Evolutionary conservation across 2,113 vertebrate genomes (phyloP).

Genomic region (Psittacus erithacus): DNA sequence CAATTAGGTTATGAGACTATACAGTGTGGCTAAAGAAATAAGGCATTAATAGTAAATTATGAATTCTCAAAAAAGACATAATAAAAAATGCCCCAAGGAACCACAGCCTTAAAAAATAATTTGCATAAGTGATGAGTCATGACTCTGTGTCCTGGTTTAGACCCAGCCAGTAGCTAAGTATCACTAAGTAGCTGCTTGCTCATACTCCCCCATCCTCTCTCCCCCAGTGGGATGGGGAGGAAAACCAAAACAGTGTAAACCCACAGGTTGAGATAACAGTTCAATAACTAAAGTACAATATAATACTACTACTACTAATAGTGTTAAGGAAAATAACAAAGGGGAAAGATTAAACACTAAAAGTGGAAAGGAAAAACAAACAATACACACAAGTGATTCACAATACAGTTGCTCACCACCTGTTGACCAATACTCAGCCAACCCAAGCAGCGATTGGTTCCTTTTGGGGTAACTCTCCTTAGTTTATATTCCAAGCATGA

Average conservation of each 20-base stretch:
- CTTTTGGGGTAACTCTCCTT: not conserved
- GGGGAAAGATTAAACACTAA: not conserved
- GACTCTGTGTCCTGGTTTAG: not conserved
- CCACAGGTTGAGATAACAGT: not conserved
- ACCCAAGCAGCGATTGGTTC: not conserved
- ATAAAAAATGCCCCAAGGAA: not conserved
- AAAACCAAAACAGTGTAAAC: not conserved
- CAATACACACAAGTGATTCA: not conserved
- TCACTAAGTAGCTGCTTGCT: not conserved
- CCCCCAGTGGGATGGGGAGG: not conserved
- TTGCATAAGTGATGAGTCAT: not conserved
- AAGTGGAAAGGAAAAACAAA: not conserved
- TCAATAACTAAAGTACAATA: not conserved
- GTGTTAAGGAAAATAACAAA: not conserved
- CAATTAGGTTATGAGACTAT: not conserved
- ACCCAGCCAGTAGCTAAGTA: not conserved
- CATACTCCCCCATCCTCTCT: not conserved
- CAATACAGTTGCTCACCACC: not conserved
- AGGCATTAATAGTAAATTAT: not conserved
- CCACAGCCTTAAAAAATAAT: not conserved
- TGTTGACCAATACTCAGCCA: not conserved
- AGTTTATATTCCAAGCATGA: not conserved
- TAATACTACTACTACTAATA: not conserved
- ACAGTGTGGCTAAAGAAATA: not conserved
- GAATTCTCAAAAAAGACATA: not conserved